Evolutionary conservation across 1,140 invertebrate species (phyloP), one percentile per base, ranked within the genome.

Genomic region (Sweltsa coloradensis): DNA sequence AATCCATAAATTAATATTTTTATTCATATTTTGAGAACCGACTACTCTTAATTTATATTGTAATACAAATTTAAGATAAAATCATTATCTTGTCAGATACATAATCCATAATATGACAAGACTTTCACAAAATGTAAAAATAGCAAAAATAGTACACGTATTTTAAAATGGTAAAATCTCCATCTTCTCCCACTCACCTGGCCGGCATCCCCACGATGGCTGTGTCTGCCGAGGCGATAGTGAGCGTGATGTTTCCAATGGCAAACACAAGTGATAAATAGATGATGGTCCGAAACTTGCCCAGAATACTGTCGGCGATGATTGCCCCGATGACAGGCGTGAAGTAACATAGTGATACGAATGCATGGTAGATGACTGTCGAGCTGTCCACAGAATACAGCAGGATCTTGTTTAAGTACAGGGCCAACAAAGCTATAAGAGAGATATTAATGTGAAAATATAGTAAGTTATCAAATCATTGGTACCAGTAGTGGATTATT

Each of bases 191-290:
- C n/a, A n/a, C 25, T 50, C 39, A 50, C 48, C 41, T 43, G 26
- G 23, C 41, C 24, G 48, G 48, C 5, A 50, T 14, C n/a, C n/a
- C n/a, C 9, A 23, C 21, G 2, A 50, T 44, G 6, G 41, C 41
- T 3, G 18, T 21, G 19, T 66, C 34, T 63, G 73, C 42, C 67
- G 85, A 62, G 68, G 78, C 46, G 0, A 85, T 40, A 1, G 93
- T 75, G 46, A 97, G 69, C 0, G 94, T 58, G 3, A 90, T 60
- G 63, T 85, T 90, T 23, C 94, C 95, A 21, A 79, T 14, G 0
- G 83, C 79, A 59, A 97, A 97, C 13, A 97, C 69, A 23, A 93
- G 68, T 5, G 89, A 95, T 3, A 95, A 63, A 61, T 83, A 91
- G 21, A 94, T 65, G 50, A 94, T 93, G 1, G 91, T 93, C 57